Base-by-base conservation (phyloP, 2,113 vertebrate genomes). In the Laterallus jamaicensis region DNA sequence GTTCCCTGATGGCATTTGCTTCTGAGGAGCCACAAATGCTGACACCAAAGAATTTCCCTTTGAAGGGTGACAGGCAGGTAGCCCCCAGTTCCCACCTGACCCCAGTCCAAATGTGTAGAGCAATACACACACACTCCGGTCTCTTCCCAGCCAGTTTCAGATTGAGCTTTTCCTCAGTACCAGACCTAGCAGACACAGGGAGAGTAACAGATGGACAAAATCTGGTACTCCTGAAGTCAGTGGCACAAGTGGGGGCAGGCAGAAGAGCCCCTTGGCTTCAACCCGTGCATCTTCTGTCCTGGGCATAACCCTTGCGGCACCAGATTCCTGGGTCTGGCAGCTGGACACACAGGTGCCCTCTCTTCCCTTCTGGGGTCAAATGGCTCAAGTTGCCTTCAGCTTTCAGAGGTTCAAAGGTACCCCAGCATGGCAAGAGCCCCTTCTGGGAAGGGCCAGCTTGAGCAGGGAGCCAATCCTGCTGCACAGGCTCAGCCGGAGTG, bases 401-500 rank as follows among this genome's bases (percentile, higher is more conserved):
- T 35, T 42, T 9, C 54, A 28, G 63, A n/a, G 20, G 4, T 6
- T 58, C 73, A 31, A 62, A 39, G 25, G 9, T 22, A 26, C 32
- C 24, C 39, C 70, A 6, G 15, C 1, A 9, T 0, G 9, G 12
- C 2, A 37, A 13, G 0, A 32, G 12, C 24, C 11, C 42, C 59
- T 80, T 31, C 64, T 56, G 86, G 40, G n/a, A 67, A 54, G 11
- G 37, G 1, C 24, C 70, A 82, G 56, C 52, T 44, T 62, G 3
- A 29, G 24, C 62, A 29, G 22, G 56, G 9, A 42, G 66, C 26
- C 11, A 11, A 17, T 81, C 62, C 88, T n/a, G 42, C 73, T 74
- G 83, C 50, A 50, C 52, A 40, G 52, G 62, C 62, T 92, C 40
- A 15, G 6, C 24, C 91, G 3, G 2, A 29, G 64, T 42, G 52